These are phyloP conservation scores for Meles meles DNA, from an alignment of 2,113 vertebrate genomes.

Conservation along the genomic window DNA sequence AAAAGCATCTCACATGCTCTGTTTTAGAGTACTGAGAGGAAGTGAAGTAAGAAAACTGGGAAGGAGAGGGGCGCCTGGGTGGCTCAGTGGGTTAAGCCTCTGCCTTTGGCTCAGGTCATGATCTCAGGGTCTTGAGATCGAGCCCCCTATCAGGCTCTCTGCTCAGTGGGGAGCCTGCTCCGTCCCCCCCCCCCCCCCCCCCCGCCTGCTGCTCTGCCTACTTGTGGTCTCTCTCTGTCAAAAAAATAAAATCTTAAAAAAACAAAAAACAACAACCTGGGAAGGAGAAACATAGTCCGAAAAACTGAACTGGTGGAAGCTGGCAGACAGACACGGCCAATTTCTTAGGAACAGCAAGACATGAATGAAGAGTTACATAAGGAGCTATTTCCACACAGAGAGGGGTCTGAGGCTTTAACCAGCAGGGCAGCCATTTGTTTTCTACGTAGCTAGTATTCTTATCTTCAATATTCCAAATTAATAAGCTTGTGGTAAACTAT, in stretches of 20 bases:
- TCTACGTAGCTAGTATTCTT: background rate
- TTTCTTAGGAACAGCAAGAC: background rate
- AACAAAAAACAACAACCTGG: background rate
- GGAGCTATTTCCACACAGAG: background rate
- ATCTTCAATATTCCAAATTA: slow-evolving; percentile 1
- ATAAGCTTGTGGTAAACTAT: background rate
- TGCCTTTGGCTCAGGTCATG: no score
- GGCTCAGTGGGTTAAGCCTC: no score
- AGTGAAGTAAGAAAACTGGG: background rate
- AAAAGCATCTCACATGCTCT: background rate
- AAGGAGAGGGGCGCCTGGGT: background rate
- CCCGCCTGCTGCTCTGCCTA: no score
- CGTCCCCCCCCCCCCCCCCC: accelerated
- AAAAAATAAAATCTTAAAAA: no score
- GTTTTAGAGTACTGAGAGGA: background rate
- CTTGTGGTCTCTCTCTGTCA: no score
- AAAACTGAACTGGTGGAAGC: background rate
- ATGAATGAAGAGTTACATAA: background rate
- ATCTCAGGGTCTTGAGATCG: no score
- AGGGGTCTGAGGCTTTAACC: background rate
- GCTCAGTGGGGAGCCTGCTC: no score
- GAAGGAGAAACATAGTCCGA: background rate
- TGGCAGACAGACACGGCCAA: background rate
- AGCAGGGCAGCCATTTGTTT: background rate
- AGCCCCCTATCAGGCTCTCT: no score